A percentile compares a stretch with the other conserved stretches of the same genome.
Evolutionary conservation across 2,888 invertebrate species (phyloP).

Genomic region (Hydrotaea diabolus): DNA sequence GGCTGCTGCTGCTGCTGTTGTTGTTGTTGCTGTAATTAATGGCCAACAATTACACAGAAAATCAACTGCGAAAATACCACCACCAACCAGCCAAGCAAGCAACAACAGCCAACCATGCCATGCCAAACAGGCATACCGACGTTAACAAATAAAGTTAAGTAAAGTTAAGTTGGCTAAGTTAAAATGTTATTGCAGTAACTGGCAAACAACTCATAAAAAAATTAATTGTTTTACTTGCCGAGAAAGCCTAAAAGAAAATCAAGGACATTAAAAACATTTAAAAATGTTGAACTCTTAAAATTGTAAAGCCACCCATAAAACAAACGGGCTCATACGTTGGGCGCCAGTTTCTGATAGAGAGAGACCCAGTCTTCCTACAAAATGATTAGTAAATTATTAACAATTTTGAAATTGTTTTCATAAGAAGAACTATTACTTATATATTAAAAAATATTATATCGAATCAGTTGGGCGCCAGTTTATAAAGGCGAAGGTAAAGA

Average conservation of each 20-base stretch:
- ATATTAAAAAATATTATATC: too few species aligned
- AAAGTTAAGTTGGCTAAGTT: slow-evolving; percentile 29
- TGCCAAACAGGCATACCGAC: neutral
- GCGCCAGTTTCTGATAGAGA: too few species aligned
- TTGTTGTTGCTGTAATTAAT: slow-evolving; percentile 74
- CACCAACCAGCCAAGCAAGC: too few species aligned
- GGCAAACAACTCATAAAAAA: neutral
- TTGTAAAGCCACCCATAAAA: too few species aligned
- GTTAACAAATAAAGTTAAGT: slow-evolving; percentile 32
- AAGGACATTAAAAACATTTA: neutral
- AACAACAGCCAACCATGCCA: slow-evolving; percentile 12
- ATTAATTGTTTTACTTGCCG: slow-evolving; percentile 22
- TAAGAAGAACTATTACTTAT: too few species aligned
- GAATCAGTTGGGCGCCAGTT: too few species aligned
- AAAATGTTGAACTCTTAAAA: neutral
- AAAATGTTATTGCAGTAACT: slow-evolving; percentile 41
- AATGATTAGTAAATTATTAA: too few species aligned
- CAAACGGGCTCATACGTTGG: too few species aligned
- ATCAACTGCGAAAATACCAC: slow-evolving; percentile 62
- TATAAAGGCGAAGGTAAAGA: too few species aligned
- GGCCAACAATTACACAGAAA: slow-evolving; percentile 76
- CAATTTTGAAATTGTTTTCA: too few species aligned
- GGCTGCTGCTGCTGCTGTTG: too few species aligned
- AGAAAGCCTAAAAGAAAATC: neutral
- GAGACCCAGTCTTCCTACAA: too few species aligned